Evolutionary conservation across 92 coral and sea anemone genomes (phyloP).

Genomic region (Zoanthus sociatus): DNA sequence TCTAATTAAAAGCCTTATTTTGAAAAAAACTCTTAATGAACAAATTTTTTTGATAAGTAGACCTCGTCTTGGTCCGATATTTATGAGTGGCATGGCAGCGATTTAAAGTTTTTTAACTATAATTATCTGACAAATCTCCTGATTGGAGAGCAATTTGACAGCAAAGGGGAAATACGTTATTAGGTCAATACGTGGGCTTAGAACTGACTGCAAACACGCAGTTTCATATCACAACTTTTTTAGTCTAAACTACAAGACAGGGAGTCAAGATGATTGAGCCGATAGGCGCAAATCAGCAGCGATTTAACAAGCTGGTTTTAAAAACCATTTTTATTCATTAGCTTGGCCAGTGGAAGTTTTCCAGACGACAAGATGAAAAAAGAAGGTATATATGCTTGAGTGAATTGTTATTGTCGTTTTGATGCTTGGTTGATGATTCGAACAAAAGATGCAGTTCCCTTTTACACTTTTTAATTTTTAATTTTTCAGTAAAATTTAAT

Average conservation of each 20-base stretch:
- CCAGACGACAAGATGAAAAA: slow-evolving; percentile 13
- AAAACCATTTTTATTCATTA: background rate
- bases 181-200: slow-evolving; percentile 29
- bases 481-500: background rate
- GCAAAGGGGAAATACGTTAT: slow-evolving; percentile 39
- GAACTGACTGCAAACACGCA: slow-evolving; percentile 15
- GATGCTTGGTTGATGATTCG: background rate
- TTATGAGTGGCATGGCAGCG: background rate
- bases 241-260: background rate
- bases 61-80: background rate
- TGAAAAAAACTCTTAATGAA: background rate
- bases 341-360: background rate
- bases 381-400: slow-evolving; percentile 12
- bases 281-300: slow-evolving; percentile 3
- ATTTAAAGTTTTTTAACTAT: background rate
- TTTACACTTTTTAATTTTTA: background rate
- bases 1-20: background rate
- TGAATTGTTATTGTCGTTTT: background rate
- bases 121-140: slow-evolving; percentile 8
- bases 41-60: background rate
- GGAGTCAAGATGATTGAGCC: slow-evolving; percentile 19
- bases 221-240: background rate
- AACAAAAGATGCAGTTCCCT: background rate
- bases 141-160: slow-evolving; percentile 39
- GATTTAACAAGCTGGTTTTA: background rate